Conservation (phyloP, 2,888 invertebrate genomes). For the Agrotis puta region DNA sequence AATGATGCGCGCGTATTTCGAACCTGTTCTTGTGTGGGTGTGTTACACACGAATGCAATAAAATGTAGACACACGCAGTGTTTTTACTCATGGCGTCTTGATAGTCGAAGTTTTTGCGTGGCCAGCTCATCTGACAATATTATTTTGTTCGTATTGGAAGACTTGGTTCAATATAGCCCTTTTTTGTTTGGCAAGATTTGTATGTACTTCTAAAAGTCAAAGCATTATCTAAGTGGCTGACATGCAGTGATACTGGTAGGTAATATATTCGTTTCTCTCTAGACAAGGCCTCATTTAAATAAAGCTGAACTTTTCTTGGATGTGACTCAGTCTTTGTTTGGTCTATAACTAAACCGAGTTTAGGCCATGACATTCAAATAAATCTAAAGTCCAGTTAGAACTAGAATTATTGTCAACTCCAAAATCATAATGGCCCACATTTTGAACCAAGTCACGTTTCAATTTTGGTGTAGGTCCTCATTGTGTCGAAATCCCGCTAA, state of each 20-base stretch:
- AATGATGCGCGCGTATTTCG: slow-evolving; percentile 71
- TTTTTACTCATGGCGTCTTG: slow-evolving; percentile 52
- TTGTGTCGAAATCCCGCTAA: slow-evolving; percentile 60
- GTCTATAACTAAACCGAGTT: slow-evolving; percentile 17
- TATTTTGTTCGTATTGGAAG: slow-evolving; percentile 45
- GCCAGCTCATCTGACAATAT: slow-evolving; percentile 44
- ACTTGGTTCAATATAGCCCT: slow-evolving; percentile 23
- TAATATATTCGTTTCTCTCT: slow-evolving; percentile 10
- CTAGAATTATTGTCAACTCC: slow-evolving; percentile 43
- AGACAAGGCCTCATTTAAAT: slow-evolving; percentile 5
- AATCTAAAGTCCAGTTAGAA: slow-evolving; percentile 52
- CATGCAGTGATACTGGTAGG: slow-evolving; percentile 19
- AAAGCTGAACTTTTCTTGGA: neutral
- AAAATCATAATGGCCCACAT: slow-evolving; percentile 33
- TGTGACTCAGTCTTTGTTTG: slow-evolving; percentile 44
- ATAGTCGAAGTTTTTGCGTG: slow-evolving; percentile 46
- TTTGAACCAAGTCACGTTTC: slow-evolving; percentile 62
- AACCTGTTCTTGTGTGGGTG: slow-evolving; percentile 73
- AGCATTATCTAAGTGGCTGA: slow-evolving; percentile 20
- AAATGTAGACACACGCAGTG: slow-evolving; percentile 38
- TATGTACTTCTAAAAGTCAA: slow-evolving; percentile 13
- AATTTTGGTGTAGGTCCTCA: slow-evolving; percentile 61
- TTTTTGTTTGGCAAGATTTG: slow-evolving; percentile 6
- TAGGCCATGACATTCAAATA: slow-evolving; percentile 49
- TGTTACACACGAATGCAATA: slow-evolving; percentile 61